phyloP scores from a whole-genome alignment of 2,888 invertebrate genomes.

The Caenorhabditis sp. region DNA sequence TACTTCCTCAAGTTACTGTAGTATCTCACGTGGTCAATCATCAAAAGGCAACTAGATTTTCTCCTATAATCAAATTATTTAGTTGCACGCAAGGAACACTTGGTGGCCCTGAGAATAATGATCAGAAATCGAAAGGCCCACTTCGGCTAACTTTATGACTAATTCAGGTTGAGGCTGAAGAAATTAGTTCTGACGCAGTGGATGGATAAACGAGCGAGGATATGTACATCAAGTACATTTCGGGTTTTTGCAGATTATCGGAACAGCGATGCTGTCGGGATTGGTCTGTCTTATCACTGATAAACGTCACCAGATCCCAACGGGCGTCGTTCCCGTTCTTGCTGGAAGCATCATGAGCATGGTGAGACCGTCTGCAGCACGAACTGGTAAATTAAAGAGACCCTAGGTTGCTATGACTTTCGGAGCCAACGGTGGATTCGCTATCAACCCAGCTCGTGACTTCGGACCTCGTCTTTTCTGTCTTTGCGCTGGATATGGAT shows the following conservation, averaged over 20 bases:
- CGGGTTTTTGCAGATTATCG: constrained; percentile 70
- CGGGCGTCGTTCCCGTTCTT: constrained; percentile 71
- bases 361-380: no score
- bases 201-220: no score
- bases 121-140: constrained; percentile 18
- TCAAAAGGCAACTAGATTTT: constrained; percentile 21
- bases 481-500: constrained; percentile 75
- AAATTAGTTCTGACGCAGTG: neutral
- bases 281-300: constrained; percentile 75
- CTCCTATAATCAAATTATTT: constrained; percentile 46
- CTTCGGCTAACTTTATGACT: constrained; percentile 20
- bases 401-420: constrained; percentile 79
- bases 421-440: constrained; percentile 82
- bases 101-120: constrained; percentile 1
- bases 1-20: neutral
- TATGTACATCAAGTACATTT: constrained; percentile 40
- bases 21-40: constrained; percentile 14
- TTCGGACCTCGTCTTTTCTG: constrained; percentile 77
- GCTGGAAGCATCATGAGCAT: constrained; percentile 76
- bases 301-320: constrained; percentile 75
- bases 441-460: constrained; percentile 83
- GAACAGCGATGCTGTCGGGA: constrained; percentile 77
- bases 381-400: neutral
- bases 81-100: constrained; percentile 18
- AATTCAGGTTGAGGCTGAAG: constrained; percentile 27